Percentiles rank a stretch among this genome's conserved stretches.
Evolutionary conservation across 2,888 invertebrate species (phyloP).

Genomic region (Lasioglossum villosulum): DNA sequence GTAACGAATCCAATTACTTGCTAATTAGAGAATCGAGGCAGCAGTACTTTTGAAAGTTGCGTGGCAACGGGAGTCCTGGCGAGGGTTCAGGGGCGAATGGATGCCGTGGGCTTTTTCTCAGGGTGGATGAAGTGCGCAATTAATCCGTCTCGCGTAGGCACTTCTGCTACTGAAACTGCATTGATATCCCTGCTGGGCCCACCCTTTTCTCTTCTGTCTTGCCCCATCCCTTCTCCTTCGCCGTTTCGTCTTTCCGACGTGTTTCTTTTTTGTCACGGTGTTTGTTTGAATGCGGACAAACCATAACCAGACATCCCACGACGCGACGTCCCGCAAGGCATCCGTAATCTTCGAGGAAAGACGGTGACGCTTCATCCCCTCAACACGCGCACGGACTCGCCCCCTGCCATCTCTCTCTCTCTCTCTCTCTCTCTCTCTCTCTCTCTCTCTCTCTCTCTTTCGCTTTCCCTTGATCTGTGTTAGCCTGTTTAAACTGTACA

Average conservation of each 20-base stretch:
- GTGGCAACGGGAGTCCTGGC: slow-evolving; percentile 36
- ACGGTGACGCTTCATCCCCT: background rate
- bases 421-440: background rate
- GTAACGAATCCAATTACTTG: slow-evolving; percentile 74
- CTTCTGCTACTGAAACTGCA: slow-evolving; percentile 67
- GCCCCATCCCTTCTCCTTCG: background rate
- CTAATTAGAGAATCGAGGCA: slow-evolving; percentile 72
- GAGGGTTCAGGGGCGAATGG: slow-evolving; percentile 29
- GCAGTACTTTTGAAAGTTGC: slow-evolving; percentile 59
- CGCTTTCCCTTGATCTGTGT: background rate
- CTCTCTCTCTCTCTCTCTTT: background rate
- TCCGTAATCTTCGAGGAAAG: slow-evolving; percentile 17
- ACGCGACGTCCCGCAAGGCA: slow-evolving; percentile 27
- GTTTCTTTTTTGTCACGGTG: slow-evolving; percentile 29
- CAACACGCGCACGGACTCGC: background rate
- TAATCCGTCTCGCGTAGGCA: slow-evolving; percentile 77
- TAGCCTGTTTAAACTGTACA: background rate
- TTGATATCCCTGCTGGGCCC: slow-evolving; percentile 52
- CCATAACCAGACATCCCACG: slow-evolving; percentile 35
- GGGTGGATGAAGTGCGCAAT: slow-evolving; percentile 78
- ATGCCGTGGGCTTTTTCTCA: slow-evolving; percentile 64
- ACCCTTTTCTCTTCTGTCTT: slow-evolving; percentile 13
- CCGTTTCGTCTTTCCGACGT: background rate
- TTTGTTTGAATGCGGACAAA: slow-evolving; percentile 15
- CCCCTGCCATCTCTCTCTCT: background rate